Percentiles rank a stretch among this genome's conserved stretches.
Conservation (phyloP, 2,888 invertebrate species). For the Erebia ligea region DNA sequence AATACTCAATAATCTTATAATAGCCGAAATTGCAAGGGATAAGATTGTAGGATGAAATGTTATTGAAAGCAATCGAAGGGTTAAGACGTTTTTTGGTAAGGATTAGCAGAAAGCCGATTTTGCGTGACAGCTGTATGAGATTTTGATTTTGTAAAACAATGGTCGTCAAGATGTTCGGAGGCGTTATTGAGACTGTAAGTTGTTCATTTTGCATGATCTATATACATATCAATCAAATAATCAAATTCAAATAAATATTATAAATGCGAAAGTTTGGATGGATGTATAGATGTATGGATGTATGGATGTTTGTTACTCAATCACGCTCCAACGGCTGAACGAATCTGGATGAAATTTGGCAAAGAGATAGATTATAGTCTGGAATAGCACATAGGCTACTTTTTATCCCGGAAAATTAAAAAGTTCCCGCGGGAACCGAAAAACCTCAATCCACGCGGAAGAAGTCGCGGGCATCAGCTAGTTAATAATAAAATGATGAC, state of each 20-base stretch:
- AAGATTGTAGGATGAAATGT: constrained; percentile 47
- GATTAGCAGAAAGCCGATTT: constrained; percentile 59
- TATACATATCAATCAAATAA: too few species aligned
- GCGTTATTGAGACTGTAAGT: not conserved
- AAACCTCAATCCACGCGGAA: too few species aligned
- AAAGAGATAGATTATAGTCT: too few species aligned
- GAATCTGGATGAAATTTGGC: too few species aligned
- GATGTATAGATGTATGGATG: too few species aligned
- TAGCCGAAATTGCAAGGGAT: constrained; percentile 56
- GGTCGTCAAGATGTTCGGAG: not conserved
- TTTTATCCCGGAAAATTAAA: too few species aligned
- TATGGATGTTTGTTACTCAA: too few species aligned
- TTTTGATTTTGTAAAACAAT: constrained; percentile 19
- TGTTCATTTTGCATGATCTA: not conserved
- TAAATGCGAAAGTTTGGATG: too few species aligned
- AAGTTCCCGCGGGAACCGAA: too few species aligned
- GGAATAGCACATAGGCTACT: too few species aligned
- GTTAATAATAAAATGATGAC: not conserved
- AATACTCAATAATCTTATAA: constrained; percentile 82
- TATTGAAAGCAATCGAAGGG: constrained; percentile 58
- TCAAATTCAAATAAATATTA: not conserved
- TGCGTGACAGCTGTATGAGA: constrained; percentile 54
- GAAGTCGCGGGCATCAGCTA: too few species aligned
- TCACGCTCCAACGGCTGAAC: too few species aligned
- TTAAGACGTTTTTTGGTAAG: constrained; percentile 46